Evolutionary conservation across 2,113 vertebrate genomes (phyloP).

Genomic region (Pogona vitticeps): DNA sequence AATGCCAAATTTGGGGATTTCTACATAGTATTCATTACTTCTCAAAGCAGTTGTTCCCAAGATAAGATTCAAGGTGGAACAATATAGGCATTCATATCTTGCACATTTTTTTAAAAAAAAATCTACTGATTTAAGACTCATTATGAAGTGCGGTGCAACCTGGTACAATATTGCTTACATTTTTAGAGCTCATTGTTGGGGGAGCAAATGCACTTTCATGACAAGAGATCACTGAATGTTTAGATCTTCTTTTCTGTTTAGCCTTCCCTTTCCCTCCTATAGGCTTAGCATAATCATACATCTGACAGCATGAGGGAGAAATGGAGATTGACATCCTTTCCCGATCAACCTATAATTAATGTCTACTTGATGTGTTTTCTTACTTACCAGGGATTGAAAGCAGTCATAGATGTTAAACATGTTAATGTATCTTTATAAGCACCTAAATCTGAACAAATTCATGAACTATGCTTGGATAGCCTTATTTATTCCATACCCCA

Average conservation of each 20-base stretch:
- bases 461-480: neutral
- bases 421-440: neutral
- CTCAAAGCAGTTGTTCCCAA: neutral
- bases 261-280: neutral
- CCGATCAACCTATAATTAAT: neutral
- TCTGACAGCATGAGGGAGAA: neutral
- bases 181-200: neutral
- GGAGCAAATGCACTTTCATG: neutral
- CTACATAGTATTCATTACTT: neutral
- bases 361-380: neutral
- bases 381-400: neutral
- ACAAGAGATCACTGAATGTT: neutral
- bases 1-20: neutral
- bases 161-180: neutral
- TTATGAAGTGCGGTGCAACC: neutral
- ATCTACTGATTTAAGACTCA: neutral
- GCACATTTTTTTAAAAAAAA: no score
- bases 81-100: neutral
- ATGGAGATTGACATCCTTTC: neutral
- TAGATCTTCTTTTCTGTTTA: neutral
- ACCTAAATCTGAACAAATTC: neutral
- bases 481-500: neutral
- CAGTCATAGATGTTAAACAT: neutral
- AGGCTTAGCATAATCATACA: neutral
- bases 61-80: neutral